Evolutionary conservation across 1,140 invertebrate genomes (phyloP), one percentile per base, ranked within the genome.

Genomic region (Probaryconus sp.): DNA sequence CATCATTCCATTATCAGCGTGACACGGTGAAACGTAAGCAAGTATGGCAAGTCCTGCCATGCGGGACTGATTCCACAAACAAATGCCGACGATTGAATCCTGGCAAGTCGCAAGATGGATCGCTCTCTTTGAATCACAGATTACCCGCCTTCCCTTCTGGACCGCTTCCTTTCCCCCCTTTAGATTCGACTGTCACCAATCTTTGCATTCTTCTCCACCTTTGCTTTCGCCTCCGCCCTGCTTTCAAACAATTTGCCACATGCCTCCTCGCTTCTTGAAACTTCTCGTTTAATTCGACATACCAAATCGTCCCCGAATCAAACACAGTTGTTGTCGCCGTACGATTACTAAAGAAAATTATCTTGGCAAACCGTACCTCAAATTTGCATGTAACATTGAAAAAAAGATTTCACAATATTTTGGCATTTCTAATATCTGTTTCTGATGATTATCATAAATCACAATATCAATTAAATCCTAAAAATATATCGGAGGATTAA

Each of bases 1-100:
- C 48, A 64, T 72, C 60, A 10, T 61, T 48, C 26, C 26, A 56
- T 48, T 56, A 70, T 70, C 67, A 70, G 43, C 35, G 9, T 60
- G 68, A 58, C 58, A 51, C 30, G 10, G 42, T 31, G 30, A 64
- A 64, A 64, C 45, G 50, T 42, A 45, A 65, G 58, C 63, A 67
- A 58, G 74, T 64, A 81, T 51, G 71, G 53, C 61, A 67, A 82
- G 75, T 85, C 77, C 84, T 79, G 26, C 60, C 69, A 65, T 31
- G 21, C 68, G 81, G 79, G 84, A 83, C 83, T 86, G 85, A 85
- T 86, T 86, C 82, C 76, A 81, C 84, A 86, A 86, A 85, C 85
- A 86, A 87, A 86, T 87, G 82, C 81, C 84, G 83, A 80, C 83
- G 82, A 87, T 87, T 86, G 83, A 86, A 86, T 85, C 77, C 80